Conservation (phyloP, 2,113 vertebrate genomes). For the Leuciscus idus region DNA sequence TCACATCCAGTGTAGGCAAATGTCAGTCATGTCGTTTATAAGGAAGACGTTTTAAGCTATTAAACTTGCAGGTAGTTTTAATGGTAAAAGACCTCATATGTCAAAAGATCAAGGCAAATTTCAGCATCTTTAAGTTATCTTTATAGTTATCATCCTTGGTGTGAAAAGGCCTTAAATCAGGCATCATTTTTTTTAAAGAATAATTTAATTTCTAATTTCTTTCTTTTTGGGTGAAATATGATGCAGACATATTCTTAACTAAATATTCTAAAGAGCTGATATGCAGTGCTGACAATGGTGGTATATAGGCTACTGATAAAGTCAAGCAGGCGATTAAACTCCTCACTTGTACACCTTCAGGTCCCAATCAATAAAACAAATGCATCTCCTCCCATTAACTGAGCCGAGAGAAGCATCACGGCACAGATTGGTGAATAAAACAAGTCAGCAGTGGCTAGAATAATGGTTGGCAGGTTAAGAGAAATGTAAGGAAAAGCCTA, state of each 20-base stretch:
- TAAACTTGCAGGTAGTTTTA: no score
- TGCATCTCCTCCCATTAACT: conserved; percentile 17
- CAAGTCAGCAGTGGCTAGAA: conserved; percentile 5
- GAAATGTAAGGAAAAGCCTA: conserved; percentile 11
- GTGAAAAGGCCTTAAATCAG: neutral
- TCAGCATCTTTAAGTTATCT: no score
- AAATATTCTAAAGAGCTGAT: no score
- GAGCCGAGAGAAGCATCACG: conserved; percentile 5
- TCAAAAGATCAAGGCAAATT: no score
- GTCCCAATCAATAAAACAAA: conserved; percentile 28
- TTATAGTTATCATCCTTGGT: no score
- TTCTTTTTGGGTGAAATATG: neutral
- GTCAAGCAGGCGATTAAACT: neutral
- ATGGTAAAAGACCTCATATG: no score
- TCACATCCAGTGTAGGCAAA: no score
- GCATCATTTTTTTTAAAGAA: neutral
- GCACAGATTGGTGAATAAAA: conserved; percentile 31
- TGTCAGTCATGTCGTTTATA: no score
- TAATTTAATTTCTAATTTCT: neutral
- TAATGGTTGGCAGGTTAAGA: conserved; percentile 22
- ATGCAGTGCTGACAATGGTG: neutral
- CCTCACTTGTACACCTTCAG: neutral
- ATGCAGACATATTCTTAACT: neutral
- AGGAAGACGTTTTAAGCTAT: no score
- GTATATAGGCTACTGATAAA: neutral